phyloP scores from a whole-genome alignment of 1,140 invertebrate genomes.

The Drosophila eugracilis region DNA sequence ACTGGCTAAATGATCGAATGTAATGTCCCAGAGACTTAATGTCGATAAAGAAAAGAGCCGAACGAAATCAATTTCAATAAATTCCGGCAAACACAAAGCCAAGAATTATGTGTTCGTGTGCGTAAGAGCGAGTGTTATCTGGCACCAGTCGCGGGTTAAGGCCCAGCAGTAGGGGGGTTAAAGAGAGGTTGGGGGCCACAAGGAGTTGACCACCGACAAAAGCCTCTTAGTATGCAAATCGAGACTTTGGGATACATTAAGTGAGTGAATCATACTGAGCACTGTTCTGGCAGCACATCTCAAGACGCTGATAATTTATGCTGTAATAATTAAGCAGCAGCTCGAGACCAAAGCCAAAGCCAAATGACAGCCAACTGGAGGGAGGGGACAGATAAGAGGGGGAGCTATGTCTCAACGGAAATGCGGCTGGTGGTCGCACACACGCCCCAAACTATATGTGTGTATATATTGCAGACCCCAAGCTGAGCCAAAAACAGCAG shows the following conservation, averaged over 20 bases:
- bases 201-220: conserved; percentile 52
- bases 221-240: conserved; percentile 81
- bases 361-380: conserved; percentile 62
- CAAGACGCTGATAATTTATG: conserved; percentile 80
- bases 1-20: conserved; percentile 56
- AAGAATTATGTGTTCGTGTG: conserved; percentile 53
- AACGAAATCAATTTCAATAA: conserved; percentile 56
- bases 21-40: conserved; percentile 45
- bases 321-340: conserved; percentile 79
- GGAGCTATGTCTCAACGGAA: conserved; percentile 23
- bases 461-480: conserved; percentile 26
- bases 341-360: conserved; percentile 28
- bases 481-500: conserved; percentile 34
- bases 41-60: conserved; percentile 34
- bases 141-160: background rate
- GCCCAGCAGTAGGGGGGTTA: too few species aligned
- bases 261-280: conserved; percentile 66
- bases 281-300: conserved; percentile 53
- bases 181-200: too few species aligned
- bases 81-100: conserved; percentile 63
- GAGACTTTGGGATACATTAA: conserved; percentile 62
- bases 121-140: conserved; percentile 62
- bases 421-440: conserved; percentile 32
- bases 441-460: conserved; percentile 6
- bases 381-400: conserved; percentile 32